Evolutionary conservation across 2,888 invertebrate genomes (phyloP).

Genomic region (Xiphydria camelus): DNA sequence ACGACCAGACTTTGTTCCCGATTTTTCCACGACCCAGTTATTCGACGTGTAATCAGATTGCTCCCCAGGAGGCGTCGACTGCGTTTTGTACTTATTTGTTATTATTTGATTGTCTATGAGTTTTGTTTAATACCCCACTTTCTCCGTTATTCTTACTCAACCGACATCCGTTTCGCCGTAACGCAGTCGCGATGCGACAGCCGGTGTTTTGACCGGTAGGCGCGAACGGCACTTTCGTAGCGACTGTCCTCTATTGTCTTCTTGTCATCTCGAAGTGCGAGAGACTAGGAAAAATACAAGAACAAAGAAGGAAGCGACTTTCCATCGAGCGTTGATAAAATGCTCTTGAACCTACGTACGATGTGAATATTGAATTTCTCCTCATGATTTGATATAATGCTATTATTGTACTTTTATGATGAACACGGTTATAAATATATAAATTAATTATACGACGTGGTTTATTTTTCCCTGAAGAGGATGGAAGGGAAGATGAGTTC

Average conservation of each 20-base stretch:
- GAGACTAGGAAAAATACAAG: too few relatives aligned
- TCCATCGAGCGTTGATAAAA: too few relatives aligned
- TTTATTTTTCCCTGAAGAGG: too few relatives aligned
- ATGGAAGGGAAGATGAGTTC: too few relatives aligned
- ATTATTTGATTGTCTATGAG: slow-evolving; percentile 40
- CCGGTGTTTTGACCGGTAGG: too few relatives aligned
- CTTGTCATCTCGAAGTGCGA: too few relatives aligned
- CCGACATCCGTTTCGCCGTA: background rate
- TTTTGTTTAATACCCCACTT: slow-evolving; percentile 14
- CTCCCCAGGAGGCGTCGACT: slow-evolving; percentile 24
- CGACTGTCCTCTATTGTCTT: too few relatives aligned
- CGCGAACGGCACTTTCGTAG: too few relatives aligned
- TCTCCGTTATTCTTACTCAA: slow-evolving; percentile 3
- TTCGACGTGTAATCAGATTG: slow-evolving; percentile 22
- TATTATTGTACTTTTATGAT: slow-evolving; percentile 57
- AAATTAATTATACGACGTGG: too few relatives aligned
- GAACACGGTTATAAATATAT: slow-evolving; percentile 54
- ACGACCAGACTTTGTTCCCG: background rate
- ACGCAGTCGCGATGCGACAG: background rate
- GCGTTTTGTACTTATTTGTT: slow-evolving; percentile 45
- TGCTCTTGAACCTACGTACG: slow-evolving; percentile 41
- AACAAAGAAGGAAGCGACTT: too few relatives aligned
- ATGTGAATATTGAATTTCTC: slow-evolving; percentile 52
- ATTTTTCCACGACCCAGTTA: slow-evolving; percentile 23
- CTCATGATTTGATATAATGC: slow-evolving; percentile 55